Conservation (phyloP, 2,797 vertebrate genomes). For the Microhierax caerulescens region DNA sequence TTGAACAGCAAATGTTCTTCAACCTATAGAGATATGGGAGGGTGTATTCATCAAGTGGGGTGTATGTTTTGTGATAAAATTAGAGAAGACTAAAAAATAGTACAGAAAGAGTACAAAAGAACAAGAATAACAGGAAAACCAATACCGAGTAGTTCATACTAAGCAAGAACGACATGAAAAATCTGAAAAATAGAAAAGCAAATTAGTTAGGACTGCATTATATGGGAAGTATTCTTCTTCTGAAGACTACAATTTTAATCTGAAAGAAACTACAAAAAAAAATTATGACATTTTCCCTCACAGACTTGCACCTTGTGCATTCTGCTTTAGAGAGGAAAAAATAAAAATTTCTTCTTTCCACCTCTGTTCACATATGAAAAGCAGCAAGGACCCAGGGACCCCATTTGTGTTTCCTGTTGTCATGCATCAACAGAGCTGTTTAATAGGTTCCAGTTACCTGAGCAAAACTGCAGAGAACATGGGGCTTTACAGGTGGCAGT, state of each 20-base stretch:
- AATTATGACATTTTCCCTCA: neutral
- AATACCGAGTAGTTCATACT: neutral
- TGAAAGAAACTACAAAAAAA: neutral
- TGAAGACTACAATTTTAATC: neutral
- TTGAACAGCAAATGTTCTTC: slow-evolving; percentile 18
- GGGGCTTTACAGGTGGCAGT: neutral
- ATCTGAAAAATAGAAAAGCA: neutral
- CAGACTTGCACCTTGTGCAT: neutral
- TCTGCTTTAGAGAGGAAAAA: neutral
- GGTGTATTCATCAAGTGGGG: neutral
- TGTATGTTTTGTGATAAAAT: neutral
- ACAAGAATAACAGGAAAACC: neutral
- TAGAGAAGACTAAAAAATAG: neutral
- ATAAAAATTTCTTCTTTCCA: neutral
- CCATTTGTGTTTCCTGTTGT: neutral
- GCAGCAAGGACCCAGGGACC: neutral
- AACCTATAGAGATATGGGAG: neutral
- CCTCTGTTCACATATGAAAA: neutral
- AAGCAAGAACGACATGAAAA: neutral
- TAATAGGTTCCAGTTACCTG: neutral
- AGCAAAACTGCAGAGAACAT: neutral
- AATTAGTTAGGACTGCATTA: neutral
- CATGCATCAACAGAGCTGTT: neutral
- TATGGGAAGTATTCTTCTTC: neutral
- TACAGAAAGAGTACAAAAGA: neutral